Evolutionary conservation across 92 coral and sea anemone species (phyloP).

Genomic region (Parazoanthus swiftii): DNA sequence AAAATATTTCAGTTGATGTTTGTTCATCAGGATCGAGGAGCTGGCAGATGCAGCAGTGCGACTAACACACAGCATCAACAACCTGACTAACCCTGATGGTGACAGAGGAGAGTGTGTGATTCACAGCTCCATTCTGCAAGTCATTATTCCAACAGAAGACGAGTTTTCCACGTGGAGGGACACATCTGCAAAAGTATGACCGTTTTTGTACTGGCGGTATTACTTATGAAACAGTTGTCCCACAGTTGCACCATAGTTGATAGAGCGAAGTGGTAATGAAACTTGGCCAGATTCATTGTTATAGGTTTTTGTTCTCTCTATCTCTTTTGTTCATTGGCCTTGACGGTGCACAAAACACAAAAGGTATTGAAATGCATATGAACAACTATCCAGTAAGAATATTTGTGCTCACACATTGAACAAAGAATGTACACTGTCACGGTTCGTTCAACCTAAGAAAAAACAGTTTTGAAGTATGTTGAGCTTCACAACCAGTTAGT

Average conservation of each 20-base stretch:
- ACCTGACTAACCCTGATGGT: not conserved
- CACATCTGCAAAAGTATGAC: slow-evolving; percentile 7
- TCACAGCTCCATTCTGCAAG: not conserved
- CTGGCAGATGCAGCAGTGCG: slow-evolving; percentile 5
- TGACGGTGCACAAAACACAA: too few relatives aligned
- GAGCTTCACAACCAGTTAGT: too few relatives aligned
- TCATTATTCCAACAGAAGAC: slow-evolving; percentile 29
- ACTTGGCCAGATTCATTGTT: too few relatives aligned
- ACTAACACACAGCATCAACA: slow-evolving; percentile 1
- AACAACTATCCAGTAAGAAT: too few relatives aligned
- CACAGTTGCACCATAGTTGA: not conserved
- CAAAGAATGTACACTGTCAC: too few relatives aligned
- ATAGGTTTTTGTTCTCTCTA: too few relatives aligned
- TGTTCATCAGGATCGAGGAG: slow-evolving; percentile 16
- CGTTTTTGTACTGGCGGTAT: not conserved
- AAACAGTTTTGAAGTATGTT: too few relatives aligned
- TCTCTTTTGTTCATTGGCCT: too few relatives aligned
- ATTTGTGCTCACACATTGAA: too few relatives aligned
- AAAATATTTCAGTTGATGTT: not conserved
- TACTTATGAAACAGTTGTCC: not conserved
- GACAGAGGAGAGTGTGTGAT: not conserved
- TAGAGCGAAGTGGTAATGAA: too few relatives aligned
- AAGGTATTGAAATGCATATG: too few relatives aligned
- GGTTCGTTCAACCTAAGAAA: too few relatives aligned
- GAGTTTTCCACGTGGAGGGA: slow-evolving; percentile 28